phyloP scores from a whole-genome alignment of 2,113 vertebrate species.

The Burhinus oedicnemus region DNA sequence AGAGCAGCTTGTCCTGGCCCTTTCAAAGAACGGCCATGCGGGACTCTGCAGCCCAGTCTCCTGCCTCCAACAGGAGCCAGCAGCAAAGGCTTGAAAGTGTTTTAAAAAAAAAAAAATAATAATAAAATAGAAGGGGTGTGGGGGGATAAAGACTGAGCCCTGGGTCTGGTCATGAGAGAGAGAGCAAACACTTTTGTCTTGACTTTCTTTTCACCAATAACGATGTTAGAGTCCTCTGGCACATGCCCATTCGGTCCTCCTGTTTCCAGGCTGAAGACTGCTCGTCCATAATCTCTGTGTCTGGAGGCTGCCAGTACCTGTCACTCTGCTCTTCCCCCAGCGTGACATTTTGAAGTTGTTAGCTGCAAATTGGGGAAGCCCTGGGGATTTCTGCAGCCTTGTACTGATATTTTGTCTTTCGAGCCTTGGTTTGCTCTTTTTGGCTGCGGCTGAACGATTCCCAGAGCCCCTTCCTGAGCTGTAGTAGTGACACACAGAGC shows the following conservation, averaged over 20 bases:
- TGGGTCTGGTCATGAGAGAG: not conserved
- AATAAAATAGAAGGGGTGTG: not conserved
- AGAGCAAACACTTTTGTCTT: not conserved
- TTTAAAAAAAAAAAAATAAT: not conserved
- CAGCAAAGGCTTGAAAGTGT: not conserved
- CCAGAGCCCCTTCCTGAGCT: not conserved
- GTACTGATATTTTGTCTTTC: not conserved
- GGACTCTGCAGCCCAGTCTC: not conserved
- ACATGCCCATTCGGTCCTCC: not conserved
- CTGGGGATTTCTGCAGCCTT: not conserved
- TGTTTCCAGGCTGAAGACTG: slow-evolving; percentile 6
- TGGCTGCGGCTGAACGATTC: not conserved
- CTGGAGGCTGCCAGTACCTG: not conserved
- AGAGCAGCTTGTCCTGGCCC: not conserved
- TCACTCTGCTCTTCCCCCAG: not conserved
- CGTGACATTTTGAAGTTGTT: not conserved
- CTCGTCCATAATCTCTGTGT: not conserved
- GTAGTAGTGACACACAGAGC: not conserved
- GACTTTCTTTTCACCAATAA: not conserved
- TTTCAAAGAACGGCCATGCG: accelerated
- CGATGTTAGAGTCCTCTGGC: not conserved
- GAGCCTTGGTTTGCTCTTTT: not conserved
- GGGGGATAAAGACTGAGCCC: not conserved
- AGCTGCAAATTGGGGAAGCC: not conserved
- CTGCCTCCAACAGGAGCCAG: not conserved